These are phyloP conservation scores for Xenopus tropicalis DNA, from an alignment of 2,113 vertebrate genomes.

Conservation along the genomic window UCB_Xtro_10.0 CM004452.2:6274001-6274500, in stretches of 20 bases:
- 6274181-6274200: slow-evolving; percentile 48
- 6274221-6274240: not conserved
- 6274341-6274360: not conserved
- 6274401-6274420: not conserved
- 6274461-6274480: slow-evolving; percentile 17
- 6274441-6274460: slow-evolving; percentile 25
- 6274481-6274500: not conserved
- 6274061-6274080: slow-evolving; percentile 85
- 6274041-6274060: slow-evolving; percentile 88
- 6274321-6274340: not conserved
- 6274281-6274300: not conserved
- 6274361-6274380: not conserved
- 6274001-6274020: not conserved
- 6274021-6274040: slow-evolving; percentile 34
- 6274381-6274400: not conserved
- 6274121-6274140: slow-evolving; percentile 93
- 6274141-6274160: slow-evolving; percentile 95
- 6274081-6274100: slow-evolving; percentile 98
- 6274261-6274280: not conserved
- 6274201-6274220: slow-evolving; percentile 30
- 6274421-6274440: slow-evolving; percentile 45
- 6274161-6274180: slow-evolving; percentile 61
- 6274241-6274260: not conserved
- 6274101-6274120: slow-evolving; percentile 96
- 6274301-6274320: not conserved